These are phyloP conservation scores for Drosophila littoralis DNA, from an alignment of 1,140 invertebrate species.

Conservation along the genomic window DNA sequence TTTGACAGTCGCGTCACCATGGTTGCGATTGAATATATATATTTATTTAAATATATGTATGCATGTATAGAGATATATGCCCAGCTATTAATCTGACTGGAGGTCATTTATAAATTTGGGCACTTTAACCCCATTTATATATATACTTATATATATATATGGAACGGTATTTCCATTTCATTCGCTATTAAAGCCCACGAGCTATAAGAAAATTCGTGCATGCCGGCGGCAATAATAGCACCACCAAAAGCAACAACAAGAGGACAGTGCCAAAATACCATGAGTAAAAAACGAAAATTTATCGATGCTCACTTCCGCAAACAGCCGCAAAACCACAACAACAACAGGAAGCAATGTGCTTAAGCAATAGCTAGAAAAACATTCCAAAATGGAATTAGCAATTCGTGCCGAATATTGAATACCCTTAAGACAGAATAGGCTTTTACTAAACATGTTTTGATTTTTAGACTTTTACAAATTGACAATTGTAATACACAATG, in stretches of 20 bases:
- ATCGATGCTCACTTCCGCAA: slow-evolving; percentile 75
- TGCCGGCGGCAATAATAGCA: slow-evolving; percentile 25
- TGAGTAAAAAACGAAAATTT: slow-evolving; percentile 76
- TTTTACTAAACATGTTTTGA: not conserved
- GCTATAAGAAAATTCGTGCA: slow-evolving; percentile 66
- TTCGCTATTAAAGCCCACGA: slow-evolving; percentile 54
- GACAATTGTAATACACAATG: too few relatives aligned
- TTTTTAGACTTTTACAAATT: too few relatives aligned
- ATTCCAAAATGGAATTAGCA: slow-evolving; percentile 8
- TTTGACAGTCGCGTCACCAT: slow-evolving; percentile 10
- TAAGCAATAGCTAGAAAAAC: slow-evolving; percentile 40
- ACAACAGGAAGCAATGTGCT: slow-evolving; percentile 55
- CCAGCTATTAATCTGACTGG: slow-evolving; percentile 4
- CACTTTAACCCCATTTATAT: not conserved
- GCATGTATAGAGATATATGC: too few relatives aligned
- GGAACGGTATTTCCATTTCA: not conserved
- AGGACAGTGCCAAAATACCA: slow-evolving; percentile 29
- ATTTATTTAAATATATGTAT: not conserved
- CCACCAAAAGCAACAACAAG: slow-evolving; percentile 33
- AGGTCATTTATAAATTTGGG: slow-evolving; percentile 3
- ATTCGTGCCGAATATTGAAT: slow-evolving; percentile 11
- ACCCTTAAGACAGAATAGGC: slow-evolving; percentile 12
- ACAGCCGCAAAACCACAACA: slow-evolving; percentile 50
- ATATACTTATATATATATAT: too few relatives aligned
- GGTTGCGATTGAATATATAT: not conserved